Evolutionary conservation across 2,113 vertebrate genomes (phyloP).

Genomic region (Oreochromis niloticus): DNA sequence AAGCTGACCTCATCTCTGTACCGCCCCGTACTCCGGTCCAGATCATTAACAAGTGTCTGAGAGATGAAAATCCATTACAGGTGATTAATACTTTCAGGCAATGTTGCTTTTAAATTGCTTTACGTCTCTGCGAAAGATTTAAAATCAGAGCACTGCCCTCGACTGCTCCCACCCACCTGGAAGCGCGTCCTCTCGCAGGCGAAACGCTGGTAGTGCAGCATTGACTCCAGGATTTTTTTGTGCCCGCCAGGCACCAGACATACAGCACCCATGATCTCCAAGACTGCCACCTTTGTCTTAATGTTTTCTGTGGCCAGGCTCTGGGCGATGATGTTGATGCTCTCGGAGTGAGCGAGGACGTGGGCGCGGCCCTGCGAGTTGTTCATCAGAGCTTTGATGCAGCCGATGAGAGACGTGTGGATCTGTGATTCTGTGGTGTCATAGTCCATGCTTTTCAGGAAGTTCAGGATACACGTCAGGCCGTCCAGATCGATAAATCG

Average conservation of each 20-base stretch:
- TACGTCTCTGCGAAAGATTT: neutral
- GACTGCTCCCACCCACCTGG: constrained; percentile 76
- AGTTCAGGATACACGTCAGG: constrained; percentile 94
- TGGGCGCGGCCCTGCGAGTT: constrained; percentile 97
- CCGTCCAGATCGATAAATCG: constrained; percentile 97
- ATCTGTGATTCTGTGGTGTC: constrained; percentile 97
- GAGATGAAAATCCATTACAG: neutral
- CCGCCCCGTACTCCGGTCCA: constrained; percentile 92
- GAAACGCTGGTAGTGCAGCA: constrained; percentile 97
- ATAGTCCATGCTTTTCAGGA: constrained; percentile 98
- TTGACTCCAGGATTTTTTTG: constrained; percentile 93
- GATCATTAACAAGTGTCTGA: constrained; percentile 92
- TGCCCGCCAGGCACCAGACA: constrained; percentile 97
- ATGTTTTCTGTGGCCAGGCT: constrained; percentile 97
- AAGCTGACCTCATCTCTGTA: constrained; percentile 97
- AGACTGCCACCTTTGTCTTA: constrained; percentile 96
- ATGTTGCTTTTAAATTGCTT: neutral
- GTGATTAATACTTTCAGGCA: neutral
- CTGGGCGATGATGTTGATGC: constrained; percentile 97
- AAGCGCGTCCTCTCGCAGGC: constrained; percentile 94
- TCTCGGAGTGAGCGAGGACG: constrained; percentile 92
- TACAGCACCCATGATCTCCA: constrained; percentile 99
- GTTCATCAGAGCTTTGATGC: constrained; percentile 99
- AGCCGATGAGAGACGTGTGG: constrained; percentile 98
- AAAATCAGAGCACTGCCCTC: neutral